phyloP scores from a whole-genome alignment of 2,113 vertebrate genomes.

The Clarias gariepinus region DNA sequence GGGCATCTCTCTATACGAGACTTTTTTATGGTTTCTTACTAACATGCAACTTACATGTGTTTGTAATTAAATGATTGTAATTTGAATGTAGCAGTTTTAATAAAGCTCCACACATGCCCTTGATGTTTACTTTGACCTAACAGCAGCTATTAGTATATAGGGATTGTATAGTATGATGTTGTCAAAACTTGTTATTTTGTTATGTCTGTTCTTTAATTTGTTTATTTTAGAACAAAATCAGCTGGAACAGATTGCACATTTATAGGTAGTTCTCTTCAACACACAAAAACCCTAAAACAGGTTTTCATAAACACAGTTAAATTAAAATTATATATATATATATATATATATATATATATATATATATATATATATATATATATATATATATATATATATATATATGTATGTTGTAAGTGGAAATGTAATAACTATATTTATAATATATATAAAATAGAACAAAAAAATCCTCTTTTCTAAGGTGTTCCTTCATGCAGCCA shows the following conservation, averaged over 20 bases:
- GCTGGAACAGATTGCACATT: background rate
- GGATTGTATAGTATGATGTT: slow-evolving; percentile 18
- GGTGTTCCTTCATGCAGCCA: background rate
- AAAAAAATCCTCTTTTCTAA: background rate
- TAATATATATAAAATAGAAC: no score
- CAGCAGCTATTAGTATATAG: slow-evolving; percentile 23
- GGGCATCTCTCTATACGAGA: slow-evolving; percentile 35
- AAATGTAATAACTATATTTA: no score
- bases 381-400: no score
- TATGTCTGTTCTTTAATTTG: background rate
- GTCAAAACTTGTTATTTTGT: background rate
- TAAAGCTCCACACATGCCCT: slow-evolving; percentile 32
- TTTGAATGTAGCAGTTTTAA: slow-evolving; percentile 49
- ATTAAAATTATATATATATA: no score
- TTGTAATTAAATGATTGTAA: slow-evolving; percentile 50
- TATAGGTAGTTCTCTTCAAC: background rate
- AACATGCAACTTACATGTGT: slow-evolving; percentile 43
- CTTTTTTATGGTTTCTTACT: slow-evolving; percentile 38
- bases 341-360: no score
- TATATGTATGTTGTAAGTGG: no score
- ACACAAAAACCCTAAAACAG: background rate
- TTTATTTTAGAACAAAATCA: background rate
- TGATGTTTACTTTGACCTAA: slow-evolving; percentile 39
- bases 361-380: no score
- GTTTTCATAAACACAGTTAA: background rate